Evolutionary conservation across 1,140 invertebrate genomes (phyloP), one percentile per base, ranked within the genome.

Genomic region (Zaprionus lachaisei): DNA sequence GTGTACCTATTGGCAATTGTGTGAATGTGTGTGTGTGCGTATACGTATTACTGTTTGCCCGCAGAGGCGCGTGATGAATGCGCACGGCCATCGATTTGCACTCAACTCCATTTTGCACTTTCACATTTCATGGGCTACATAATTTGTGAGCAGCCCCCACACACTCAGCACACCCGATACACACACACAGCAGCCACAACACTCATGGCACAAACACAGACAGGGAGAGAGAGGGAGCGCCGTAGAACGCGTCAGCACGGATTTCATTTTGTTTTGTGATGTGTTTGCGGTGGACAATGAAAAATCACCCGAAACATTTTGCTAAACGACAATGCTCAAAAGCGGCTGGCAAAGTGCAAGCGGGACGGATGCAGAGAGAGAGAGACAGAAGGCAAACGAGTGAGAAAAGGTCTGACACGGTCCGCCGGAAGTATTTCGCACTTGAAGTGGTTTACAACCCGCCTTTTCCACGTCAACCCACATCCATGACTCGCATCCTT

Each of bases 51-150:
- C 47, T 49, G 47, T 49, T 49, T 49, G 68, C 47, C 54, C 57
- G 58, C 62, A 68, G 58, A 75, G 76, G 72, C 75, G 77, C 55
- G 80, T 89, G 85, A 89, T 89, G 85, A 90, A 89, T 89, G 85
- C 77, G 77, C 72, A 67, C 31, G n/a, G 68, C 77, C 86, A 90
- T 90, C 85, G 85, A 90, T 90, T 90, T 91, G 86, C 85, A 90
- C 85, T 91, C 79, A 80, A 85, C 85, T 89, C 76, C 85, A 77
- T 91, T 90, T 82, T 85, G 79, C 85, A 90, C 85, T 89, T 90
- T 89, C 74, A 78, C 79, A 74, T 82, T 77, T 79, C 84, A 72
- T 69, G 75, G 78, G 66, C 72, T 66, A 69, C 84, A 83, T 83
- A 83, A 87, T 87, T 89, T 87, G 60, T 69, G 70, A 55, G 68